phyloP scores from a whole-genome alignment of 92 coral and sea anemone species.

The Muricea muricata region DNA sequence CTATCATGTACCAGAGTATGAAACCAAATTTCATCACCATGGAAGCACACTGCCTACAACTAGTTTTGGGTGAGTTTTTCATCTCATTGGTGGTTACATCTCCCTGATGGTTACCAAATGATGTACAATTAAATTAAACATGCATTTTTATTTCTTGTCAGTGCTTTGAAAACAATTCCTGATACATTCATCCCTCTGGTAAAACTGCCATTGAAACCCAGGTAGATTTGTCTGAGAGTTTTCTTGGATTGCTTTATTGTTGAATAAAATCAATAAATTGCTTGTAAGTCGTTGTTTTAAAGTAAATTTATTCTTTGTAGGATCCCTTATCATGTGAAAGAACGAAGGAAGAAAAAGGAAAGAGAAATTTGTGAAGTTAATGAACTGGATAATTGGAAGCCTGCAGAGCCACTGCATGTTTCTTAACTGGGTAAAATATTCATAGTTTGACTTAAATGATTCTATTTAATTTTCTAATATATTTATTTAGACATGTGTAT shows the following conservation, averaged over 20 bases:
- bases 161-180: constrained; percentile 71
- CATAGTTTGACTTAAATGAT: background rate
- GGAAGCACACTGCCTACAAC: constrained; percentile 89
- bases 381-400: constrained; percentile 83
- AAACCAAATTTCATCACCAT: constrained; percentile 76
- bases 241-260: too few relatives aligned
- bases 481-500: background rate
- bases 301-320: constrained; percentile 29
- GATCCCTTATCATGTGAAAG: constrained; percentile 74
- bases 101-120: too few relatives aligned
- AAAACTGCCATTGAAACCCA: constrained; percentile 82
- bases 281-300: background rate
- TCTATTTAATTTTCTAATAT: background rate
- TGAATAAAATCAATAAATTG: too few relatives aligned
- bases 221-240: too few relatives aligned
- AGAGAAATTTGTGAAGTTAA: constrained; percentile 83
- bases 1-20: constrained; percentile 88
- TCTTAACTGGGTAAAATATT: background rate
- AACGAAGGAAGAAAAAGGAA: constrained; percentile 55
- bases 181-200: constrained; percentile 95
- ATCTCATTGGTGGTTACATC: too few relatives aligned
- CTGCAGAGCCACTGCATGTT: constrained; percentile 69
- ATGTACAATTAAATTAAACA: too few relatives aligned
- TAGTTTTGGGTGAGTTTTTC: constrained; percentile 76
- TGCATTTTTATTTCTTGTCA: constrained; percentile 44